Evolutionary conservation across 2,797 vertebrate species (phyloP).

Genomic region (Acridotheres tristis): DNA sequence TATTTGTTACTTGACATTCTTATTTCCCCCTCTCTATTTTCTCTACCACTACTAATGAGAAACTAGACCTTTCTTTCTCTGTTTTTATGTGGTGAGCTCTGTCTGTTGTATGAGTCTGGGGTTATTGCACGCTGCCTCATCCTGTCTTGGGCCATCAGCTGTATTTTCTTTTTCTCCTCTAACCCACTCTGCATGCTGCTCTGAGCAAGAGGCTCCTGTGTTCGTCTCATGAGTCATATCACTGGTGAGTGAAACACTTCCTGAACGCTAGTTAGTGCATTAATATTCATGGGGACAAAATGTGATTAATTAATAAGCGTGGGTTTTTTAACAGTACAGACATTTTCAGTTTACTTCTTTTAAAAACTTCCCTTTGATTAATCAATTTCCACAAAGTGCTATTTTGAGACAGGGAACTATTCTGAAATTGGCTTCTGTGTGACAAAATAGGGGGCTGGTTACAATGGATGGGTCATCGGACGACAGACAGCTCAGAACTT

Average conservation of each 20-base stretch:
- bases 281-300: not conserved
- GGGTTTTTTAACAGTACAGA: not conserved
- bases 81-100: not conserved
- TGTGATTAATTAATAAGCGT: not conserved
- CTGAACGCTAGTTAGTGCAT: not conserved
- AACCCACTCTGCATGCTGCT: constrained; percentile 16
- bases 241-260: constrained; percentile 21
- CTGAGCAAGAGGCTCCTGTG: constrained; percentile 10
- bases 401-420: not conserved
- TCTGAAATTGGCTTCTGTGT: not conserved
- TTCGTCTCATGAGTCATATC: constrained; percentile 35
- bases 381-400: not conserved
- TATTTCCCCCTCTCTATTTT: not conserved
- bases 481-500: constrained; percentile 91
- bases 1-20: not conserved
- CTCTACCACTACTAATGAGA: not conserved
- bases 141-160: not conserved
- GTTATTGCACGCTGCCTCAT: not conserved
- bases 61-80: not conserved
- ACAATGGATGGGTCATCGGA: constrained; percentile 92
- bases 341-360: not conserved
- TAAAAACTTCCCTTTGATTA: not conserved
- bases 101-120: not conserved
- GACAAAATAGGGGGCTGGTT: constrained; percentile 84
- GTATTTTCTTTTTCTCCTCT: constrained; percentile 14